Evolutionary conservation across 2,888 invertebrate species (phyloP).

Genomic region (Meiosimyza platycephala): DNA sequence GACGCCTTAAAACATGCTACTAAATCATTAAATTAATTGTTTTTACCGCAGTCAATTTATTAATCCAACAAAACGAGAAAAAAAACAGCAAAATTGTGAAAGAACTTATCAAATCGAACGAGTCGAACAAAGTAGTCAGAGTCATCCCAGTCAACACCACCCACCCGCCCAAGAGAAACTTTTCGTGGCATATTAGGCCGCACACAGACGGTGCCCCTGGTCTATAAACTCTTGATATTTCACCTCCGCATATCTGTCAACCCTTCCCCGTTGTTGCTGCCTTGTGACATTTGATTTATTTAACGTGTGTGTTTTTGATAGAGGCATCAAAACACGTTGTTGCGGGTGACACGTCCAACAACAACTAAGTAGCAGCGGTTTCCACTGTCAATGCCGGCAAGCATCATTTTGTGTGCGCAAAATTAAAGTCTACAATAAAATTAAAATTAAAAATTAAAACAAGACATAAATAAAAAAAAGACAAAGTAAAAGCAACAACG

Average conservation of each 20-base stretch:
- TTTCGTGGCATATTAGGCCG: not conserved
- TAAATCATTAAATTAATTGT: constrained; percentile 60
- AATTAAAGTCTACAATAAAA: not conserved
- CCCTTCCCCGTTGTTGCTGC: constrained; percentile 35
- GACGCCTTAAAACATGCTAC: constrained; percentile 46
- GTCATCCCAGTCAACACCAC: constrained; percentile 12
- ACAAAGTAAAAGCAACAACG: constrained; percentile 19
- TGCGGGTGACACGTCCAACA: constrained; percentile 8
- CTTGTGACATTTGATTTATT: constrained; percentile 65
- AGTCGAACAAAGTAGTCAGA: not conserved
- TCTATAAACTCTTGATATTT: not conserved
- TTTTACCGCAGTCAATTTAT: constrained; percentile 19
- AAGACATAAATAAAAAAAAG: constrained; percentile 15
- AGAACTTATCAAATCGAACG: constrained; percentile 3
- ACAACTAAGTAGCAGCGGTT: not conserved
- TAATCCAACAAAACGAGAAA: constrained; percentile 8
- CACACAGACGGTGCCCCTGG: not conserved
- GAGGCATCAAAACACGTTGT: constrained; percentile 58
- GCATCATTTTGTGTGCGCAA: not conserved
- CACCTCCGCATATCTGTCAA: constrained; percentile 23
- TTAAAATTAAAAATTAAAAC: not conserved
- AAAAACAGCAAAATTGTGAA: constrained; percentile 1
- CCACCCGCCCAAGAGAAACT: constrained; percentile 8
- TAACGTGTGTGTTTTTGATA: constrained; percentile 64
- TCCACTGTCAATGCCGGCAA: not conserved